Conservation (phyloP, 64 coral and sea anemone genomes). For the Acropora tenuis region DNA sequence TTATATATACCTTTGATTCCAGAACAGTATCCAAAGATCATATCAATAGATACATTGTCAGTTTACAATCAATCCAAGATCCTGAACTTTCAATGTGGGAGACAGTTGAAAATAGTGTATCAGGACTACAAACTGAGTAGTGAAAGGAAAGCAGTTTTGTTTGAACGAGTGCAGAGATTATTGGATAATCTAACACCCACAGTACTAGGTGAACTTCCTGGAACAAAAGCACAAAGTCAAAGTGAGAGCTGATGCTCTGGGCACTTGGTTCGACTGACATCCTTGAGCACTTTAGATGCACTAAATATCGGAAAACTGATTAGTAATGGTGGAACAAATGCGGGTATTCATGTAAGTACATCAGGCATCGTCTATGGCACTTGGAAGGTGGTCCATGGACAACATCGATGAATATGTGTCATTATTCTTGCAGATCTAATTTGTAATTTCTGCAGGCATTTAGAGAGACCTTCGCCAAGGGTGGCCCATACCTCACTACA, state of each 20-base stretch:
- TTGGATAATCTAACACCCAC: no score
- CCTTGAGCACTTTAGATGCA: neutral
- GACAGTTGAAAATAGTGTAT: constrained; percentile 19
- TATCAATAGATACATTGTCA: constrained; percentile 28
- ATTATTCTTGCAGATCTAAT: no score
- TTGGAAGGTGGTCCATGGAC: neutral
- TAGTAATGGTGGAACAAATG: neutral
- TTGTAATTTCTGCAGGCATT: no score
- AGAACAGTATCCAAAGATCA: neutral
- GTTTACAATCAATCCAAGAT: neutral
- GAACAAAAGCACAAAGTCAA: constrained; percentile 27
- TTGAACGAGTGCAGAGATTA: no score
- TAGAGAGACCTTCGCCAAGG: no score
- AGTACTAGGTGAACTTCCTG: neutral
- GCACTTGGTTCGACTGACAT: no score
- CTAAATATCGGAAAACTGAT: constrained; percentile 40
- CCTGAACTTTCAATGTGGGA: constrained; percentile 29
- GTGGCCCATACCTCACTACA: no score
- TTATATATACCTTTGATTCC: constrained; percentile 16
- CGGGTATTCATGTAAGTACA: constrained; percentile 7
- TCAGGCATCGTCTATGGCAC: neutral
- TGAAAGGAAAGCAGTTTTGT: no score
- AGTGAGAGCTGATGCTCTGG: constrained; percentile 2
- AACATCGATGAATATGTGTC: constrained; percentile 14
- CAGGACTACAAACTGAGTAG: constrained; percentile 30